Base-by-base conservation (phyloP, 2,797 vertebrate species). In the Fistularia commersonii region DNA sequence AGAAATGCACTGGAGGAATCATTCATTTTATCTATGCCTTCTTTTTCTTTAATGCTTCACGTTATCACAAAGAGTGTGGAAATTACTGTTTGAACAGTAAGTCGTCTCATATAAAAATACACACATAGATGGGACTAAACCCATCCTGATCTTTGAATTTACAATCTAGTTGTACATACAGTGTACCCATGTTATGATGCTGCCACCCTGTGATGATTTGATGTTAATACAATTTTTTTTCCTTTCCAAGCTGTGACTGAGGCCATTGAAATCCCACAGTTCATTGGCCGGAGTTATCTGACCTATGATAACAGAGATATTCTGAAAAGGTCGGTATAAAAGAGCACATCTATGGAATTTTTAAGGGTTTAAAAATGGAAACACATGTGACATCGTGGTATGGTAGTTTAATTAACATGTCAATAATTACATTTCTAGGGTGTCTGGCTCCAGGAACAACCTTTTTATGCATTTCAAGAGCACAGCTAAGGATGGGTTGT, bases 81-180 rank as follows among this genome's bases (percentile, higher is more conserved):
- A 96, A 95, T 90, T 93, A 98, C 84, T 99, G 96, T 89, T 86
- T 96, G 72, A 98, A 99, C 86, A 93, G 97, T 99, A 95, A 98
- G 97, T 97, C 60, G 37, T 66, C 35, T 61, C 71, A 6, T 8
- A 35, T 57, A 8, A 31, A 35, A 45, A 38, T 35, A 45, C 39
- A 1, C 11, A 4, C 4, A 23, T 23, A 2, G 23, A 23, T 23
- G 23, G 23, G 23, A 23, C 23, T 7, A 8, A 51, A 45, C 7
- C 8, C 9, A 3, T 23, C 8, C 4, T 23, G 23, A 23, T 2
- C 23, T 23, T 23, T 23, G 23, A 23, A 23, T 23, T 23, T 23
- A 4, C 23, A 23, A 23, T 23, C 23, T 23, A 11, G 13, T n/a
- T 10, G 14, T 38, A 15, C 4, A 8, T 6, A 35, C 7, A 11